Evolutionary conservation across 1,140 invertebrate genomes (phyloP).

Genomic region (Drosophila eugracilis): DNA sequence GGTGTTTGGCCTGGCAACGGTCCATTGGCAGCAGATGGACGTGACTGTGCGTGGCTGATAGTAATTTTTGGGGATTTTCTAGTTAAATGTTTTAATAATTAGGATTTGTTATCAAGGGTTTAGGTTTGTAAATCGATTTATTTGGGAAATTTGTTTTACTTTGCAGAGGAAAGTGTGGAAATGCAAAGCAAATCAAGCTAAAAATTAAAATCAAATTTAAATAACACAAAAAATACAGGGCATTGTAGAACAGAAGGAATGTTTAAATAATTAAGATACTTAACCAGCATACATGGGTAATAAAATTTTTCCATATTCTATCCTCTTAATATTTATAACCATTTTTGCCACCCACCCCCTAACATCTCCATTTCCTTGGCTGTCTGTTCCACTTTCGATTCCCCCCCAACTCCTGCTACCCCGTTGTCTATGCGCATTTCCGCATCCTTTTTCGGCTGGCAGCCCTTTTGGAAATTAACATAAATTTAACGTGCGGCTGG

Average conservation of each 20-base stretch:
- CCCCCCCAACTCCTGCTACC: neutral
- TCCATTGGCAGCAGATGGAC: constrained; percentile 1
- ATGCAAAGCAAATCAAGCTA: too few species aligned
- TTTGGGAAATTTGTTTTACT: too few species aligned
- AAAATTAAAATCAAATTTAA: too few species aligned
- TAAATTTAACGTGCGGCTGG: constrained; percentile 72
- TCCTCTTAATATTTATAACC: neutral
- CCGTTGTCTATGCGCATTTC: constrained; percentile 19
- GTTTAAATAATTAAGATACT: too few species aligned
- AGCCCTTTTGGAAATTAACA: constrained; percentile 72
- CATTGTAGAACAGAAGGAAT: too few species aligned
- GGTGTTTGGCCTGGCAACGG: constrained; percentile 24
- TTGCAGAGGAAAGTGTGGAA: too few species aligned
- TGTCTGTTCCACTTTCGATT: constrained; percentile 12
- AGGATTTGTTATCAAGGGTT: too few species aligned
- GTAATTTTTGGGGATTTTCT: neutral
- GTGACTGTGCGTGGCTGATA: neutral
- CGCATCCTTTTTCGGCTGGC: constrained; percentile 46
- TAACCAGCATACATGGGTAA: too few species aligned
- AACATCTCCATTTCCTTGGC: neutral
- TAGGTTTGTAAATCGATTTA: too few species aligned
- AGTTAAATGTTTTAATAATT: too few species aligned
- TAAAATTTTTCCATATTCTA: neutral
- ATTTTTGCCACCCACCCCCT: too few species aligned
- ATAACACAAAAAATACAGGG: too few species aligned